Base-by-base conservation (phyloP, 2,797 vertebrate genomes). In the Sebastes flavidus region DNA sequence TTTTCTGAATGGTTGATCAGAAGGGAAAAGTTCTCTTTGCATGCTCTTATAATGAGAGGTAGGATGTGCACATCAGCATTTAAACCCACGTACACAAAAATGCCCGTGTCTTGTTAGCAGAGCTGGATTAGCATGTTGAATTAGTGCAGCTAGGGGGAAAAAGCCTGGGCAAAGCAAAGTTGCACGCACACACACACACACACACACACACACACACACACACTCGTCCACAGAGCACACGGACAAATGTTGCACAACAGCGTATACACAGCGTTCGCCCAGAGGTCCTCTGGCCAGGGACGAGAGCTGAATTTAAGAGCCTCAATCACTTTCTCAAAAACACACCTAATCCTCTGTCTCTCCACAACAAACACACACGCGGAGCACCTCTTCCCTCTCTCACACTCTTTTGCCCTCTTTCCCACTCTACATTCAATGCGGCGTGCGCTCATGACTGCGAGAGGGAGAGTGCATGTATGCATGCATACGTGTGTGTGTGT, bases 271-370 rank as follows among this genome's bases (percentile, higher is more conserved):
- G 60, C 54, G 8, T 62, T 72, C 38, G 81, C 88, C 83, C 81
- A 80, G 78, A 89, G 86, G 93, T 92, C 84, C 83, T 55, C 75
- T 24, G 79, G 71, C 87, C 78, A 75, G 89, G 83, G 89, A 92
- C 74, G 62, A 82, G 87, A 80, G 84, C 32, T 84, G 92, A 94
- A 95, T 95, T 93, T 86, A 88, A 80, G 75, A 88, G 82, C 83
- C 87, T 94, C 91, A 90, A 92, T 94, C 93, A 93, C 90, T 92
- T 87, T 91, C 87, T 92, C 82, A 91, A 91, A 91, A 94, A 94
- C 87, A 93, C 85, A 85, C 82, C 87, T 94, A 94, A 93, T 92
- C 93, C 93, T 87, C 75, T 58, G 65, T 85, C 63, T 89, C 81
- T 87, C 42, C 58, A 81, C 88, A 91, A 91, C 87, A 88, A 75